Conservation (phyloP, 2,888 invertebrate species). For the Ormyrus pomaceus region DNA sequence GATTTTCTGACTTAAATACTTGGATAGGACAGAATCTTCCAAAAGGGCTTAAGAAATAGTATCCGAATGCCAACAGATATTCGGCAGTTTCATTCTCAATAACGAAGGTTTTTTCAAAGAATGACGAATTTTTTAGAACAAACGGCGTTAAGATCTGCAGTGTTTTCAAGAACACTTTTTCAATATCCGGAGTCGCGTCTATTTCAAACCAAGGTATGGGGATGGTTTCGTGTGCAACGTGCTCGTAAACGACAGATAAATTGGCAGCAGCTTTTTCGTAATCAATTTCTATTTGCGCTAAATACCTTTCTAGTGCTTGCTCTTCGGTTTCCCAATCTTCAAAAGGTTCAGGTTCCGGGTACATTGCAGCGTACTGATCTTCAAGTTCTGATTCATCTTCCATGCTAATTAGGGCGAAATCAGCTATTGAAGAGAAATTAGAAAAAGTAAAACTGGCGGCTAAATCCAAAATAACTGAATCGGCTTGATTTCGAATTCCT, state of each 20-base stretch:
- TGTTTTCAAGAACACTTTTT: conserved; percentile 65
- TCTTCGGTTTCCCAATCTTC: conserved; percentile 42
- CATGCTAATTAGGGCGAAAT: background rate
- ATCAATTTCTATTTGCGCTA: conserved; percentile 75
- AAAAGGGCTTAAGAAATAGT: conserved; percentile 81
- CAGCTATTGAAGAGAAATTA: background rate
- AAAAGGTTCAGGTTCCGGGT: conserved; percentile 69
- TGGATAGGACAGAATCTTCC: conserved; percentile 82
- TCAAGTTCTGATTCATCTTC: conserved; percentile 68
- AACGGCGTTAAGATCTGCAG: conserved; percentile 68
- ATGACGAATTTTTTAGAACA: conserved; percentile 76
- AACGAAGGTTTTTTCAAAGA: conserved; percentile 79
- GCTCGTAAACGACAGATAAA: conserved; percentile 60
- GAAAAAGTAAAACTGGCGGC: no score
- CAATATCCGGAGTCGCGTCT: conserved; percentile 73
- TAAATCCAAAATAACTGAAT: no score
- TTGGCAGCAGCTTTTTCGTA: conserved; percentile 76
- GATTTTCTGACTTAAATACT: conserved; percentile 76
- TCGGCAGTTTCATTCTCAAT: conserved; percentile 79
- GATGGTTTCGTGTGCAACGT: conserved; percentile 61
- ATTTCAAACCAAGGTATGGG: conserved; percentile 75
- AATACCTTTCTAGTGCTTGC: conserved; percentile 72
- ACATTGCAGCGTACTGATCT: conserved; percentile 67
- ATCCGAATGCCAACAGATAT: conserved; percentile 78
- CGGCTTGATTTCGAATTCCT: background rate